Evolutionary conservation across 1,140 invertebrate species (phyloP).

Genomic region (Megalopta genalis): DNA sequence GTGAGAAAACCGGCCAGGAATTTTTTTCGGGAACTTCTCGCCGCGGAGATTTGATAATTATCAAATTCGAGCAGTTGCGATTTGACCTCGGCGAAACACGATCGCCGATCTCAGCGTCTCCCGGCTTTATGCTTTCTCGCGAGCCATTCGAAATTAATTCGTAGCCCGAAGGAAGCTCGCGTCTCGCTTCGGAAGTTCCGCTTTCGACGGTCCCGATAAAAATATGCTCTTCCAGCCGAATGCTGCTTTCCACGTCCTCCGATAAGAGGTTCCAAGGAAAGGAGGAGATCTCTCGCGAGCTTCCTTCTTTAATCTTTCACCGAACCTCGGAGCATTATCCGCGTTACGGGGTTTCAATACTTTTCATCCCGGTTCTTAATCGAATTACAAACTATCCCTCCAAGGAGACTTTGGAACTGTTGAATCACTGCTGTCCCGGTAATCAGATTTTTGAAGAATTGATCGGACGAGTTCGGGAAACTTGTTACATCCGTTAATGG

Average conservation of each 20-base stretch:
- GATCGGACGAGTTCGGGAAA: no score
- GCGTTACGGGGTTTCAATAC: neutral
- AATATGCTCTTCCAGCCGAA: no score
- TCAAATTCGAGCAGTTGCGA: neutral
- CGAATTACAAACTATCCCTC: neutral
- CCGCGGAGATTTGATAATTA: no score
- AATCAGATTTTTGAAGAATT: no score
- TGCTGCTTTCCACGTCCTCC: neutral
- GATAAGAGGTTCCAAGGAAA: neutral
- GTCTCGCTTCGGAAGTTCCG: neutral
- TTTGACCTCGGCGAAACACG: neutral
- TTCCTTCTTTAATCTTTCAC: neutral
- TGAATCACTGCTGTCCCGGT: no score
- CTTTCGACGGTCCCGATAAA: no score
- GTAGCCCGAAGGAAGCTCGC: no score
- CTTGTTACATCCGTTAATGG: no score
- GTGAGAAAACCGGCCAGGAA: neutral
- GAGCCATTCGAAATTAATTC: neutral
- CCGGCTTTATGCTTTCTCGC: neutral
- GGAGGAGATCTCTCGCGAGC: neutral
- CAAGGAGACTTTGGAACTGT: no score
- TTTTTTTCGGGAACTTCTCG: no score
- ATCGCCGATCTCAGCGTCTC: neutral
- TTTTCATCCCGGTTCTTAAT: neutral
- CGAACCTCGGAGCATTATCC: neutral